phyloP scores from a whole-genome alignment of 2,113 vertebrate genomes.

The Oryctolagus cuniculus region mOryCun1.1 NC_091441.1:53534001-53534500 shows the following conservation, averaged over 20 bases:
- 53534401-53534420: background rate
- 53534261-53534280: background rate
- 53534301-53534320: background rate
- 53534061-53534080: slow-evolving; percentile 87
- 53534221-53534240: slow-evolving; percentile 95
- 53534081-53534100: slow-evolving; percentile 95
- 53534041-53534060: slow-evolving; percentile 83
- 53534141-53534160: slow-evolving; percentile 93
- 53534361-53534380: background rate
- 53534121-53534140: slow-evolving; percentile 96
- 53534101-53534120: slow-evolving; percentile 96
- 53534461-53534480: background rate
- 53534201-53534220: slow-evolving; percentile 90
- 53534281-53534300: background rate
- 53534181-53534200: slow-evolving; percentile 89
- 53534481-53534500: background rate
- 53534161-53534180: slow-evolving; percentile 92
- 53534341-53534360: background rate
- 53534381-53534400: background rate
- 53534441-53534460: background rate
- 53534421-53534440: background rate
- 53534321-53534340: background rate
- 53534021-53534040: slow-evolving; percentile 73
- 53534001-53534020: slow-evolving; percentile 72
- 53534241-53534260: slow-evolving; percentile 91